Percentiles rank a stretch among this genome's conserved stretches.
Evolutionary conservation across 2,113 vertebrate genomes (phyloP).

Genomic region (Prolemur simus): DNA sequence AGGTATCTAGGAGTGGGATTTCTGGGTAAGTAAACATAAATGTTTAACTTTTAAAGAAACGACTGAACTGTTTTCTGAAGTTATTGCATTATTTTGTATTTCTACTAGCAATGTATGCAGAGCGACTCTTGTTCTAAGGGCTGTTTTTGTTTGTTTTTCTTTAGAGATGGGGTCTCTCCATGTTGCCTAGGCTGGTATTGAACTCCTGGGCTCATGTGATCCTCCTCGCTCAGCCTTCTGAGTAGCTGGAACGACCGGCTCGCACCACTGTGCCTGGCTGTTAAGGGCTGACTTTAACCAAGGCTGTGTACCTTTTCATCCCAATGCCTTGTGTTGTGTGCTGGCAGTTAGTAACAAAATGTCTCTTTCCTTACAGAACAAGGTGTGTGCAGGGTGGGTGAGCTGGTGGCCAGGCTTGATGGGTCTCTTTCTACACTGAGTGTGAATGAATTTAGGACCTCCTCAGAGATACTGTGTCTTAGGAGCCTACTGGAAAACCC

Average conservation of each 20-base stretch:
- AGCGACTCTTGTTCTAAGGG: background rate
- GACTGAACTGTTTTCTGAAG: background rate
- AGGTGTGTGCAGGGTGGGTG: background rate
- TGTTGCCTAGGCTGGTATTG: no score
- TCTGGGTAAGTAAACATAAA: background rate
- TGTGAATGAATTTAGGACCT: background rate
- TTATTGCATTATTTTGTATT: background rate
- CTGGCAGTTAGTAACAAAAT: background rate
- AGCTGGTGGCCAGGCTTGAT: background rate
- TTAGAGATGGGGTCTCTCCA: no score
- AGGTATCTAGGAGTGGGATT: background rate
- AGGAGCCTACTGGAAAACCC: background rate
- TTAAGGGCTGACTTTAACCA: background rate
- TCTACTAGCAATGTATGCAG: background rate
- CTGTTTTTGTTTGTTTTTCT: no score
- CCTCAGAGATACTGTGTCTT: background rate
- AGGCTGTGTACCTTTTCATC: background rate
- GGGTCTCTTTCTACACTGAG: background rate
- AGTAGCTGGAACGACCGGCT: no score
- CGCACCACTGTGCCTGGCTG: no score
- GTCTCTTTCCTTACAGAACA: background rate
- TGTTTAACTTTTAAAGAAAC: conserved; percentile 5
- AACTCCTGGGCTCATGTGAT: no score
- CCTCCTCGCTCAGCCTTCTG: no score
- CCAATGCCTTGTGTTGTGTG: background rate